A percentile compares a stretch with the other conserved stretches of the same genome.
Evolutionary conservation across 2,888 invertebrate species (phyloP).

Genomic region (Carterocephalus palaemon): DNA sequence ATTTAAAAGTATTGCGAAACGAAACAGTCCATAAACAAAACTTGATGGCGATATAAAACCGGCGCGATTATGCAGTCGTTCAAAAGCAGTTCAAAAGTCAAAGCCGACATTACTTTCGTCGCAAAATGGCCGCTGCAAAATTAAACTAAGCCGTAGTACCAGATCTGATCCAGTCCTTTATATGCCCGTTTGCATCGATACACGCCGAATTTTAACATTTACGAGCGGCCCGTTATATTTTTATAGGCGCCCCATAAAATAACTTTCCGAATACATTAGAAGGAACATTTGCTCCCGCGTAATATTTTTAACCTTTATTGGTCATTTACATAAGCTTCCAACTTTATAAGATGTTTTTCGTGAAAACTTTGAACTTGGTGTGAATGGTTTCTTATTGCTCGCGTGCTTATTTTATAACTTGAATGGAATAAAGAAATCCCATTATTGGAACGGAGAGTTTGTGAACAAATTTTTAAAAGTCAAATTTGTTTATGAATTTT

Average conservation of each 20-base stretch:
- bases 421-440: constrained; percentile 14
- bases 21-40: constrained; percentile 18
- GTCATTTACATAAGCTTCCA: constrained; percentile 61
- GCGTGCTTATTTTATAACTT: constrained; percentile 25
- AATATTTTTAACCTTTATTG: constrained; percentile 70
- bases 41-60: constrained; percentile 10
- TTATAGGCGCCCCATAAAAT: constrained; percentile 72
- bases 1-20: constrained; percentile 7
- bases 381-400: constrained; percentile 26
- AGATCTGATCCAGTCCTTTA: constrained; percentile 41
- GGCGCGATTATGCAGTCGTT: constrained; percentile 45
- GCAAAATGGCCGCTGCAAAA: constrained; percentile 54
- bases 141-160: constrained; percentile 49
- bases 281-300: constrained; percentile 53
- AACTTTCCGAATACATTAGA: constrained; percentile 69
- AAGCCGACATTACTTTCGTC: constrained; percentile 40
- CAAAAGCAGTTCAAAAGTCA: constrained; percentile 47
- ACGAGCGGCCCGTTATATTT: constrained; percentile 65
- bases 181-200: constrained; percentile 59
- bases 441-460: not conserved
- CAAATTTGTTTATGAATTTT: not conserved
- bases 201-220: constrained; percentile 64
- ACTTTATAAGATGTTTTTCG: constrained; percentile 50
- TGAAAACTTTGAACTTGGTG: constrained; percentile 42
- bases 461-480: not conserved